These are phyloP conservation scores for Morus bassanus DNA, from an alignment of 2,797 vertebrate species.

Conservation along the genomic window DNA sequence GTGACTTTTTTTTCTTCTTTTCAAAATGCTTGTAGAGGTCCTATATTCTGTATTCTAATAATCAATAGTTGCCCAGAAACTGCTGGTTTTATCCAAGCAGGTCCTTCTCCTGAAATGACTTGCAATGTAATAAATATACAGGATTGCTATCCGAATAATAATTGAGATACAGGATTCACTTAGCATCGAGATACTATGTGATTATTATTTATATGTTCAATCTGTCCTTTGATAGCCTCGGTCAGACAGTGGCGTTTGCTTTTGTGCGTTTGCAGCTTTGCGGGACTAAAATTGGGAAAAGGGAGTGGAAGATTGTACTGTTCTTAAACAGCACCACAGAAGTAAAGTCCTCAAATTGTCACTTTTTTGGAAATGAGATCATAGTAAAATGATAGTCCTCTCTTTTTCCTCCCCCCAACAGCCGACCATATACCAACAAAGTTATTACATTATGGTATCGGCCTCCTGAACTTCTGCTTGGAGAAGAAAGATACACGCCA, in stretches of 20 bases:
- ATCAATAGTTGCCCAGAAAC: neutral
- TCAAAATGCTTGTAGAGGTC: neutral
- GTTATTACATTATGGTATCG: conserved; percentile 84
- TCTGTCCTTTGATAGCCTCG: neutral
- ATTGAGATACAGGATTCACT: neutral
- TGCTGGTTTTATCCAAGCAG: neutral
- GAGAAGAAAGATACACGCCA: conserved; percentile 83
- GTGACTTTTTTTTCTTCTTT: neutral
- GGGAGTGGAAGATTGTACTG: neutral
- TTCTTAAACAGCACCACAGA: neutral
- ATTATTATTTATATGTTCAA: neutral
- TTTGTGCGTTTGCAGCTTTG: neutral
- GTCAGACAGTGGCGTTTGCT: neutral
- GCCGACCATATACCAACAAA: conserved; percentile 84
- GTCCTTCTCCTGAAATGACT: neutral
- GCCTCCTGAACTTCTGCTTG: conserved; percentile 81
- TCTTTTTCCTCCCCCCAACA: conserved; percentile 60
- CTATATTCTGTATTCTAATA: neutral
- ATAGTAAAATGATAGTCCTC: neutral
- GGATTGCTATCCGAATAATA: neutral
- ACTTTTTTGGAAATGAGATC: neutral
- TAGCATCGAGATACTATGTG: neutral
- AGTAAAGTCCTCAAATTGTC: neutral
- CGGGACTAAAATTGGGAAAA: neutral
- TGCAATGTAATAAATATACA: neutral